phyloP scores from a whole-genome alignment of 2,888 invertebrate species.

The Apamea epomidion region DNA sequence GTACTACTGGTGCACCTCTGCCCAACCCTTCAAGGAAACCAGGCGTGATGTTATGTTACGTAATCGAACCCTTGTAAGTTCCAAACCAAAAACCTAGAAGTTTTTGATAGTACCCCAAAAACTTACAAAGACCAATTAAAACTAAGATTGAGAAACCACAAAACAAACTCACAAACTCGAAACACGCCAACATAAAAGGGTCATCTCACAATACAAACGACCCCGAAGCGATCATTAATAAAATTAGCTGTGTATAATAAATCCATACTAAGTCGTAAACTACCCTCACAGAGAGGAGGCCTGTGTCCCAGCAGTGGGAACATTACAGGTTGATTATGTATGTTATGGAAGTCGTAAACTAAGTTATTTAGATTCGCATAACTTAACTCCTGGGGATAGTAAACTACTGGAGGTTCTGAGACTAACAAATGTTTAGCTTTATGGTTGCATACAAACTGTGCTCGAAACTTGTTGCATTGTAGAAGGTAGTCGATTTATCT shows the following conservation, averaged over 20 bases:
- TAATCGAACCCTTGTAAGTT: neutral
- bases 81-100: neutral
- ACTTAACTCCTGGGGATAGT: conserved; percentile 42
- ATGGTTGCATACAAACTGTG: conserved; percentile 16
- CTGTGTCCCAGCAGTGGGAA: too few relatives aligned
- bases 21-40: neutral
- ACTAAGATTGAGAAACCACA: conserved; percentile 12
- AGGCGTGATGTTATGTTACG: neutral
- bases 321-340: too few relatives aligned
- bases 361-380: conserved; percentile 53
- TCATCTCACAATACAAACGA: conserved; percentile 29
- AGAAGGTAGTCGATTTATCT: neutral
- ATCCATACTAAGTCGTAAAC: conserved; percentile 53
- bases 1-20: too few relatives aligned
- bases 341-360: conserved; percentile 37
- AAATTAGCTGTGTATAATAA: conserved; percentile 57
- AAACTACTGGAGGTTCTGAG: conserved; percentile 16
- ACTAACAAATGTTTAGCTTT: conserved; percentile 31
- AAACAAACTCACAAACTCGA: conserved; percentile 28
- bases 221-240: conserved; percentile 59
- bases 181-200: conserved; percentile 12
- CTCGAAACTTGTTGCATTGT: conserved; percentile 38
- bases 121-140: conserved; percentile 4
- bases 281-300: neutral
- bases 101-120: neutral